Base-by-base conservation (phyloP, 2,797 vertebrate genomes). In the Muscicapa striata region DNA sequence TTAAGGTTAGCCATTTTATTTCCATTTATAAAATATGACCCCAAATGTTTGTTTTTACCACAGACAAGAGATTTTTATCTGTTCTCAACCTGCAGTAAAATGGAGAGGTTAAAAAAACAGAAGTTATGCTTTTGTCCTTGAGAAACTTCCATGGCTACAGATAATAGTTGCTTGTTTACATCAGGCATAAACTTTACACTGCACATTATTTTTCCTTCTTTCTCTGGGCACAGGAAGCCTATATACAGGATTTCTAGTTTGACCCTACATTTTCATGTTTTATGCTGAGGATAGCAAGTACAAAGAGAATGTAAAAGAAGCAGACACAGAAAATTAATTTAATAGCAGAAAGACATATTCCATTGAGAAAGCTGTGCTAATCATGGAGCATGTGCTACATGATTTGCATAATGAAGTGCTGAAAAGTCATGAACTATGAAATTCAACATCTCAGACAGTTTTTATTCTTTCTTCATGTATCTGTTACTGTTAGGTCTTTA, bases 61-160 rank as follows among this genome's bases (percentile, higher is more conserved):
- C 48, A 75, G 43, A 59, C 34, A 55, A 63, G 32, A 83, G 59
- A 82, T 89, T 91, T 96, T 94, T 95, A 90, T 95, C 76, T 91
- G 77, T 78, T 30, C 48, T 69, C 43, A 82, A 79, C 55, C 58
- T 41, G 49, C 77, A 92, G n/a, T 95, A 93, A 96, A 95, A 83
- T 49, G 45, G 15, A 62, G 20, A 86, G 48, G 26, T 67, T 91
- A 40, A 87, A 92, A 93, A 94, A 87, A 32, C 2, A 30, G 5
- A 36, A 14, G 45, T 32, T 64, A 19, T 58, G 34, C 16, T 51
- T 94, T 91, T 93, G 89, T 81, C 94, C 95, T 97, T 96, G 91
- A 82, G 76, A 78, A 78, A 69, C 29, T 76, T 81, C 36, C 12
- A 5, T 11, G 16, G 29, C 9, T 68, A 76, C 12, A 74, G 40